Evolutionary conservation across 2,888 invertebrate genomes (phyloP), one percentile per base, ranked within the genome.

Genomic region (Acleris emargana): DNA sequence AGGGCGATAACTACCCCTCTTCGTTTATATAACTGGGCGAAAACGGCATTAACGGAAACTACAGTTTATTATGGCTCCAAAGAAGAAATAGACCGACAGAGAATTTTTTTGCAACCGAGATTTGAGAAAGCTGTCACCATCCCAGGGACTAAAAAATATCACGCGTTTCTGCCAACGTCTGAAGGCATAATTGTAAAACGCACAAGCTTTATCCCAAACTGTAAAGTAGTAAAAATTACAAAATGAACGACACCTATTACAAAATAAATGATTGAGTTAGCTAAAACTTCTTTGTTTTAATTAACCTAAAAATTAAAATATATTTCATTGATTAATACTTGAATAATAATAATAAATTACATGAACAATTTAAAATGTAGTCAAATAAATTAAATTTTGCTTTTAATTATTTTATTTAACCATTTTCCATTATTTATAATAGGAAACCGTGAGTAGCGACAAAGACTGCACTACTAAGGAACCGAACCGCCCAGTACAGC

Each of bases 21-120:
- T 13, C 62, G 53, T 60, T 67, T 70, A 54, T 68, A 67, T 51
- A 67, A 69, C 50, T 69, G 62, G 68, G 68, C 66, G 54, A 68
- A 68, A 62, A 62, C 42, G 49, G 50, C 50, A 55, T 67, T 67
- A 59, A 67, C 50, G 47, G 60, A 67, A 57, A 67, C 63, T 13
- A 52, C 63, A 51, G 53, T 67, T 63, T 63, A 63, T 45, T 67
- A 43, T 60, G 64, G 64, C 42, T 64, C 64, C 51, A 68, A 68
- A 64, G 60, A 64, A 18, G 68, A 64, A 49, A 61, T 68, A 45
- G 28, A 64, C 9, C 57, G 58, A 25, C 58, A 68, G 50, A 61
- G 58, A 58, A 28, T 58, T 58, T 67, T 67, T 63, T 57, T 67
- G 60, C 28, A 59, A 60, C 67, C 60, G 43, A 63, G 60, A 51